Evolutionary conservation across 2,113 vertebrate species (phyloP).

Genomic region (Pyxicephalus adspersus): DNA sequence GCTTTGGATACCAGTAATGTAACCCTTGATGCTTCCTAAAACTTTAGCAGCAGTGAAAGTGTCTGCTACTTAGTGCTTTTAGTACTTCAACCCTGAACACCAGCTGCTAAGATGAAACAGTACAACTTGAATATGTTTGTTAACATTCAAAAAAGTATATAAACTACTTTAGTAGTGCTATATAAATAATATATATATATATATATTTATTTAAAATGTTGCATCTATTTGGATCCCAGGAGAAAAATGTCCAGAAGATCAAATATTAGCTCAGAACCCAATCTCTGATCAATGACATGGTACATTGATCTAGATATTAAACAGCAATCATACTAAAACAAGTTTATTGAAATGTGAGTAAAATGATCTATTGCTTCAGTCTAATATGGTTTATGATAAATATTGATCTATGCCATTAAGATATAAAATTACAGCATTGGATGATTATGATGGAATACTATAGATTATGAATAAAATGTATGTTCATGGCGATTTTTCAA

Average conservation of each 20-base stretch:
- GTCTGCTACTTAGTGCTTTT: too few relatives aligned
- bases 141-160: too few relatives aligned
- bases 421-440: slow-evolving; percentile 43
- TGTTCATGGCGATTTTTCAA: slow-evolving; percentile 34
- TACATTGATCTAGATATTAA: slow-evolving; percentile 50
- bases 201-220: slow-evolving; percentile 19
- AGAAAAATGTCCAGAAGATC: slow-evolving; percentile 24
- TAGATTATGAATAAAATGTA: slow-evolving; percentile 30
- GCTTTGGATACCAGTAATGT: too few relatives aligned
- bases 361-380: slow-evolving; percentile 45
- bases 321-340: slow-evolving; percentile 51
- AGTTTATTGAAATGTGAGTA: slow-evolving; percentile 50
- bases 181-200: background rate
- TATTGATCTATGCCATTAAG: slow-evolving; percentile 49
- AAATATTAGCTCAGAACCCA: slow-evolving; percentile 33
- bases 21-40: too few relatives aligned
- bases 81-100: too few relatives aligned
- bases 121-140: too few relatives aligned
- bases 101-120: too few relatives aligned
- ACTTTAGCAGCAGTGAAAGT: too few relatives aligned
- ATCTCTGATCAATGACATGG: slow-evolving; percentile 35
- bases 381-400: slow-evolving; percentile 48
- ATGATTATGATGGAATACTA: slow-evolving; percentile 46
- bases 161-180: too few relatives aligned
- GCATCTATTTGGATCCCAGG: slow-evolving; percentile 26